These are phyloP conservation scores for Morone saxatilis DNA, from an alignment of 2,113 vertebrate genomes.

Conservation along the genomic window DNA sequence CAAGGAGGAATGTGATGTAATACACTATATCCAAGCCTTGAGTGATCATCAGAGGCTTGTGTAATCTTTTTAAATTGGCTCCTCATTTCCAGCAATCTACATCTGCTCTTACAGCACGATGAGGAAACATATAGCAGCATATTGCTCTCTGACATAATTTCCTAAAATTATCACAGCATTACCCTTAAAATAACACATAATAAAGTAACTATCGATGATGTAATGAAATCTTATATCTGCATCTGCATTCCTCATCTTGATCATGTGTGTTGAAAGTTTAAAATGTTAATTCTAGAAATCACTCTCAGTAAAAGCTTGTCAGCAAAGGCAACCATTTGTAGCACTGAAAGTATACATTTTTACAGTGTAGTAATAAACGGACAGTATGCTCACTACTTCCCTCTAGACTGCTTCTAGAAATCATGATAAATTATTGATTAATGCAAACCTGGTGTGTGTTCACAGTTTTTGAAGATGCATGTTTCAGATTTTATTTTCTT, in stretches of 20 bases:
- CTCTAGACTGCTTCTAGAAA: neutral
- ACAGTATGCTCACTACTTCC: neutral
- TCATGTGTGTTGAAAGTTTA: neutral
- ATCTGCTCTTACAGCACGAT: conserved; percentile 13
- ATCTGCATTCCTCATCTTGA: neutral
- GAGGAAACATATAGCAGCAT: conserved; percentile 12
- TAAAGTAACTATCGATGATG: conserved; percentile 1
- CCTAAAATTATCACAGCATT: conserved; percentile 24
- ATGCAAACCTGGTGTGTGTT: neutral
- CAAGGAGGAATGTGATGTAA: conserved; percentile 53
- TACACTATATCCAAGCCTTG: conserved; percentile 46
- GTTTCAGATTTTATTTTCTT: neutral
- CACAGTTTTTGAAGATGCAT: neutral
- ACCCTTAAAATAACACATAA: neutral
- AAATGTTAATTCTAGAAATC: neutral
- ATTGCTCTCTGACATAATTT: conserved; percentile 5
- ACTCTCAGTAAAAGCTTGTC: neutral
- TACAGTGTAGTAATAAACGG: neutral
- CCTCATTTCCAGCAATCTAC: conserved; percentile 39
- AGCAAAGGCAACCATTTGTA: neutral
- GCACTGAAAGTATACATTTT: neutral
- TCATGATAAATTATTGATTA: neutral
- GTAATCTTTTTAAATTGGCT: conserved; percentile 45
- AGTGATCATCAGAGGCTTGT: conserved; percentile 45
- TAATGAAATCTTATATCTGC: conserved; percentile 7